Evolutionary conservation across 1,140 invertebrate genomes (phyloP).

Genomic region (Brachionus plicatilis): DNA sequence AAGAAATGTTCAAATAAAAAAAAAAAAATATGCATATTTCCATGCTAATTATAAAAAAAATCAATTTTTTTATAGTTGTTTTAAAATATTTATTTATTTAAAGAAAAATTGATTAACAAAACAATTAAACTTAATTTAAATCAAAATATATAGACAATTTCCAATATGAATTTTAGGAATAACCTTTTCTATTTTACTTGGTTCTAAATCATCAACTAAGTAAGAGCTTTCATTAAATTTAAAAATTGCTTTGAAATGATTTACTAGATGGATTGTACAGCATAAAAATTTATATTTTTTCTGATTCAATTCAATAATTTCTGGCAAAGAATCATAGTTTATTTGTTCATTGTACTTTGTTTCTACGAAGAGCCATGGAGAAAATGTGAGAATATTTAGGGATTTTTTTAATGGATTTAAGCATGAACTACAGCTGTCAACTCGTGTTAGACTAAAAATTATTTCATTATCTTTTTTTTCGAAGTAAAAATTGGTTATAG

Average conservation of each 20-base stretch:
- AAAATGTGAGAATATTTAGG: neutral
- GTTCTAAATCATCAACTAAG: neutral
- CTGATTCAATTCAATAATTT: neutral
- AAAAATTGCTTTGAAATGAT: neutral
- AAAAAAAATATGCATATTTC: neutral
- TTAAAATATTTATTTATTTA: neutral
- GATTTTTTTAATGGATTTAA: neutral
- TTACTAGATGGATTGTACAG: neutral
- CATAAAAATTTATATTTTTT: neutral
- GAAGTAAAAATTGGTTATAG: neutral
- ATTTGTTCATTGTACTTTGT: neutral
- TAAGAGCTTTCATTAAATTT: neutral
- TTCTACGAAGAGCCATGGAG: neutral
- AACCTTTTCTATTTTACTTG: neutral
- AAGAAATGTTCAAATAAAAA: neutral
- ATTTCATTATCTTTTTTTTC: neutral
- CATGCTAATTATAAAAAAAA: neutral
- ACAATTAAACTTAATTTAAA: neutral
- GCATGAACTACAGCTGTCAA: too few relatives aligned
- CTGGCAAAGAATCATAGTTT: neutral
- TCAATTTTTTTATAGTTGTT: neutral
- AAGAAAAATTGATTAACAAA: too few relatives aligned
- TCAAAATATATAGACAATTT: neutral
- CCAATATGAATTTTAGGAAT: neutral
- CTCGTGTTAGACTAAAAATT: neutral